phyloP scores from a whole-genome alignment of 2,888 invertebrate genomes.

The Lasioglossum zephyrum region DNA sequence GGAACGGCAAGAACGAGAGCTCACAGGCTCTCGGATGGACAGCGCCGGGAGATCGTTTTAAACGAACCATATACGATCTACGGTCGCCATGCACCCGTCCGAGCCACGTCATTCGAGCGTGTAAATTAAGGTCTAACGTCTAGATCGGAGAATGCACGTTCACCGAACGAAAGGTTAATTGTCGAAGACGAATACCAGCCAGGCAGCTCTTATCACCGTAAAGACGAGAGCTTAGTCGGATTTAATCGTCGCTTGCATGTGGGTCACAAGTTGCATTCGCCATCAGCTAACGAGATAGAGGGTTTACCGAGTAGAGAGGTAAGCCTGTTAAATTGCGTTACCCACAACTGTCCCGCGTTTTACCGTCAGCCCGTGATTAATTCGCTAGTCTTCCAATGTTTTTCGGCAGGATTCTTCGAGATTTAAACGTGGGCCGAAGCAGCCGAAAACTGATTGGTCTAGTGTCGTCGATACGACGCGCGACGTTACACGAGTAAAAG shows the following conservation, averaged over 20 bases:
- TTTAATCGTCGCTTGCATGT: constrained; percentile 82
- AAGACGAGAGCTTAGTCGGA: constrained; percentile 66
- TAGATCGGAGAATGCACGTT: constrained; percentile 25
- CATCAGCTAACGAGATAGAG: constrained; percentile 81
- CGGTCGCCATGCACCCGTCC: not conserved
- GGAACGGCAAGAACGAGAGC: not conserved
- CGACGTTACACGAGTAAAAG: not conserved
- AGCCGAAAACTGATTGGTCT: constrained; percentile 36
- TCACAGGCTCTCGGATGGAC: not conserved
- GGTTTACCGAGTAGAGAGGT: constrained; percentile 80
- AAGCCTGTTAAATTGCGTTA: constrained; percentile 79
- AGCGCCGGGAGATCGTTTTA: not conserved
- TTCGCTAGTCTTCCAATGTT: constrained; percentile 9
- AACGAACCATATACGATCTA: not conserved
- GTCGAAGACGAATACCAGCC: constrained; percentile 23
- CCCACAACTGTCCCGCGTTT: constrained; percentile 17
- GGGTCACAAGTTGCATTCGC: constrained; percentile 82
- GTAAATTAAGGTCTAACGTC: constrained; percentile 2
- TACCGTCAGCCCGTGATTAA: constrained; percentile 20
- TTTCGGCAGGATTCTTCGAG: constrained; percentile 57
- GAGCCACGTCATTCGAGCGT: constrained; percentile 4
- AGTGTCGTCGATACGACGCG: not conserved
- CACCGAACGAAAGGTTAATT: constrained; percentile 37
- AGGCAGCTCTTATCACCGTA: constrained; percentile 17
- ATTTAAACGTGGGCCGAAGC: constrained; percentile 59